Percentiles rank a stretch among this genome's conserved stretches.
These are phyloP conservation scores for Creontiades dilutus DNA, from an alignment of 2,888 invertebrate species.

Conservation along the genomic window DNA sequence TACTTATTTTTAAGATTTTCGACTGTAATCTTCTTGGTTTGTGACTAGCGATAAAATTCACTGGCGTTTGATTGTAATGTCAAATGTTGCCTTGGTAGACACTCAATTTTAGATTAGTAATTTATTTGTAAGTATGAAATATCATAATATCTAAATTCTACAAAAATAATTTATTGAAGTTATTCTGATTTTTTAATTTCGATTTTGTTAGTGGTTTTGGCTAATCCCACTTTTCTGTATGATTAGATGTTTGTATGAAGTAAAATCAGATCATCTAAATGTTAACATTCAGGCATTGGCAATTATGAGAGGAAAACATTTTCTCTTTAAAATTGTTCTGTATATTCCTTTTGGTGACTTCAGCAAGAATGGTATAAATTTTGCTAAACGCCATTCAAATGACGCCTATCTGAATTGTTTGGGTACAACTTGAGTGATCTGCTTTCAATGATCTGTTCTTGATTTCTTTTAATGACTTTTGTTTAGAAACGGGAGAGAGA, in stretches of 20 bases:
- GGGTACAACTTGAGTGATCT: too few relatives aligned
- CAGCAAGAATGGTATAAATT: too few relatives aligned
- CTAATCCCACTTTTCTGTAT: neutral
- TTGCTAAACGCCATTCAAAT: too few relatives aligned
- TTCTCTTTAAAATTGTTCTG: too few relatives aligned
- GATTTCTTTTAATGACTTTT: too few relatives aligned
- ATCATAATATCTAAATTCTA: neutral
- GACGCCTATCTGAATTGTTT: too few relatives aligned
- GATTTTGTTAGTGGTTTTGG: neutral
- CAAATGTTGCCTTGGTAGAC: neutral
- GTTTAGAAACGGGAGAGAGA: too few relatives aligned
- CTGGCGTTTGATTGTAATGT: neutral
- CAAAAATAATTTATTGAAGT: neutral
- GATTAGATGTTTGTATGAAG: neutral
- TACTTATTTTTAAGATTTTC: neutral
- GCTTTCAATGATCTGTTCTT: too few relatives aligned
- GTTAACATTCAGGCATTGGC: neutral
- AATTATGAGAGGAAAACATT: neutral
- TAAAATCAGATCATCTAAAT: neutral
- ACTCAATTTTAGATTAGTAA: constrained; percentile 16
- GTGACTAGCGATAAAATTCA: neutral
- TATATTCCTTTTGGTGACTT: too few relatives aligned
- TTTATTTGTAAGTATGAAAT: neutral
- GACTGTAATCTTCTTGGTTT: neutral
- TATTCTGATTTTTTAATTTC: neutral